phyloP scores from a whole-genome alignment of 2,888 invertebrate species.

The Beris morrisii region DNA sequence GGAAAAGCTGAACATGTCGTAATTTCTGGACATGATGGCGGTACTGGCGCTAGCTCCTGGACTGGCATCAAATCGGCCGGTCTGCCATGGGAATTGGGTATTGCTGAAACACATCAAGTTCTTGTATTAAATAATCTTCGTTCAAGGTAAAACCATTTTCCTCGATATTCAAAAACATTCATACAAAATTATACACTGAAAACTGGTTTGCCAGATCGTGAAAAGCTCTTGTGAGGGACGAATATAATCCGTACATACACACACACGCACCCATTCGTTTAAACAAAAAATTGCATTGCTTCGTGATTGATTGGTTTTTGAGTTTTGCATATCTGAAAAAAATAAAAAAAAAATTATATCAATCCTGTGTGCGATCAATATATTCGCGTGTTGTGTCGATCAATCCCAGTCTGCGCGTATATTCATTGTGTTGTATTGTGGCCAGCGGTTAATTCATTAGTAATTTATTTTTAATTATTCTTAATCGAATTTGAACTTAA shows the following conservation, averaged over 20 bases:
- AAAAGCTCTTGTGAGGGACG: conserved; percentile 31
- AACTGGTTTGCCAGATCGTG: conserved; percentile 56
- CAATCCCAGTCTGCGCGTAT: conserved; percentile 25
- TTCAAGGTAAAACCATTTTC: conserved; percentile 60
- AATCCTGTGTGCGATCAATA: conserved; percentile 15
- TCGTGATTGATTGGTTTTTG: conserved; percentile 10
- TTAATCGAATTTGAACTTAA: conserved; percentile 10
- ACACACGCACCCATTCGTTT: not conserved
- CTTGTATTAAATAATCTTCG: conserved; percentile 90
- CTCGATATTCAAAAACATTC: conserved; percentile 37
- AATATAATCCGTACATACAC: not conserved
- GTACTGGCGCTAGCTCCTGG: conserved; percentile 98
- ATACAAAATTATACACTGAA: conserved; percentile 46
- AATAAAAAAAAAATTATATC: conserved; percentile 3
- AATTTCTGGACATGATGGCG: conserved; percentile 98
- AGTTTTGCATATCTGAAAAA: conserved; percentile 17
- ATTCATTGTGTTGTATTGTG: conserved; percentile 31
- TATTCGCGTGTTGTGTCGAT: conserved; percentile 18
- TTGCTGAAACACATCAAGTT: conserved; percentile 98
- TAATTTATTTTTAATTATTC: conserved; percentile 38
- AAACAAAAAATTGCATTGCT: conserved; percentile 9
- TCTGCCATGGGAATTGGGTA: conserved; percentile 96
- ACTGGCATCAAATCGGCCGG: conserved; percentile 98
- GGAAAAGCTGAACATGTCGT: conserved; percentile 98
- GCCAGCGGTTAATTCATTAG: conserved; percentile 40